phyloP scores from a whole-genome alignment of 1,140 invertebrate species.

The Coenobita brevimanus region DNA sequence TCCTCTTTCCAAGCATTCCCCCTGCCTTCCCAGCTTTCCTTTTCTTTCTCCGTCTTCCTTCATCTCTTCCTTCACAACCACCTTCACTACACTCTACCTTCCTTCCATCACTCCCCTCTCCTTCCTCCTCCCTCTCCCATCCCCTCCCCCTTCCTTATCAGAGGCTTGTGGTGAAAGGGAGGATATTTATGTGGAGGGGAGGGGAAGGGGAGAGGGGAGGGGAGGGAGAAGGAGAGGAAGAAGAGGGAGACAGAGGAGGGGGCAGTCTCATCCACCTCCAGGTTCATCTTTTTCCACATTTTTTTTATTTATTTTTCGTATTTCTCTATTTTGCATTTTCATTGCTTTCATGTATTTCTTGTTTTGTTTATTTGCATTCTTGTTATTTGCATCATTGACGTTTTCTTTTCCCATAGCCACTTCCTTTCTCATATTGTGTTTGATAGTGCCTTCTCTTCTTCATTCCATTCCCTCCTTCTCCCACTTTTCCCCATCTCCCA shows the following conservation, averaged over 20 bases:
- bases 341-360: background rate
- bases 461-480: background rate
- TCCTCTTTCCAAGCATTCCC: background rate
- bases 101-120: slow-evolving; percentile 12
- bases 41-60: background rate
- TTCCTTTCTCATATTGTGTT: background rate
- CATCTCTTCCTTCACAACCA: background rate
- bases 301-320: background rate
- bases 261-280: background rate
- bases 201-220: too few relatives aligned
- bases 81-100: background rate
- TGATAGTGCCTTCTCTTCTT: background rate
- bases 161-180: too few relatives aligned
- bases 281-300: background rate
- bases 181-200: too few relatives aligned
- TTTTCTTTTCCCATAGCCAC: background rate
- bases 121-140: background rate
- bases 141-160: background rate
- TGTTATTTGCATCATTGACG: background rate
- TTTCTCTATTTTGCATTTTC: background rate
- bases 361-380: background rate
- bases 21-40: background rate
- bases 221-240: too few relatives aligned
- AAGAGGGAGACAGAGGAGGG: background rate
- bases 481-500: background rate